Evolutionary conservation across 2,888 invertebrate genomes (phyloP), one percentile per base, ranked within the genome.

Genomic region (Cerastoderma edule): DNA sequence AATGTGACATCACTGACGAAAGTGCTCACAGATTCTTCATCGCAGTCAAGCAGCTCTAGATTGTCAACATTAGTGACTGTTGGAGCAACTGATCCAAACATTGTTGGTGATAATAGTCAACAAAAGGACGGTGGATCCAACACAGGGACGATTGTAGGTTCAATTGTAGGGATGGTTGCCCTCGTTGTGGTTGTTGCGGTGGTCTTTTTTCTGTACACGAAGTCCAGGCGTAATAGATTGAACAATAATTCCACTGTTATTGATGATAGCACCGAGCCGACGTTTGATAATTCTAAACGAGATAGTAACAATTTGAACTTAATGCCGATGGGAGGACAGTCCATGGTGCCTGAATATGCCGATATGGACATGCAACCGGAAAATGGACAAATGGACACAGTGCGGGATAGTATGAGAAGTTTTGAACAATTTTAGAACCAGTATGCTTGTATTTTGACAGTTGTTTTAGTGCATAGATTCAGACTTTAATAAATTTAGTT

Each of bases 191-290:
- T 60, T 13, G 5, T 50, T n/a, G 39, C 39, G 8, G 2, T 60
- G n/a, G 60, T 27, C 13, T 35, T 60, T 22, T 60, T 60, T 24
- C 2, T 60, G 1, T 60, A 39, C 19, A 8, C 39, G 13, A n/a
- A 27, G 27, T 33, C 27, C 3, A 60, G 27, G 27, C 35, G 27
- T 8, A 35, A 27, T 27, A 24, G 57, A 2, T 32, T 33, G 19
- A 33, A 22, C 22, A 60, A 39, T 24, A n/a, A 19, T 8, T 24
- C 60, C 22, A 4, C 60, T 27, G 60, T 60, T 13, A 60, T 60
- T 22, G 60, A 60, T 33, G 60, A 60, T 39, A 19, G 39, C 19
- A 60, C 60, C 13, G 60, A 60, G 39, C 32, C 60, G 2, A 60
- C 60, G 24, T 60, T 60, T 39, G 60, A 60, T 33, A 39, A 39